Evolutionary conservation across 2,888 invertebrate genomes (phyloP), one percentile per base, ranked within the genome.

Genomic region (Bimastos eiseni): DNA sequence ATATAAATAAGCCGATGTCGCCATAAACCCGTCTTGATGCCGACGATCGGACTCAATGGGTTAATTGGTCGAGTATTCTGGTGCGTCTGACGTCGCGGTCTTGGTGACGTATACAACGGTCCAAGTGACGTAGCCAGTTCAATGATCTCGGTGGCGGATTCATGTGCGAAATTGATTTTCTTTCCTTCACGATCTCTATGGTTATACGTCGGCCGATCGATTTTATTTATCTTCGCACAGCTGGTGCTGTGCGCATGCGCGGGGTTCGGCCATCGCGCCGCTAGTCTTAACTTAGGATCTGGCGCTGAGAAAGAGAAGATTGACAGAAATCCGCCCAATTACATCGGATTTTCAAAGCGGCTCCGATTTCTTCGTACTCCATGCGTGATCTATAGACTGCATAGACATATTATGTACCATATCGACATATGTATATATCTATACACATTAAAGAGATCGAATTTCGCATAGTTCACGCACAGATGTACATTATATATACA

Each of bases 111-210:
- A n/a, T n/a, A 17, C 70, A n/a, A 70, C n/a, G 70, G 11, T 70
- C 70, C 1, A 49, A 24, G 24, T 49, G 44, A 19, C 44, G 44
- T 44, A 13, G 44, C 55, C 24, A 24, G 21, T 55, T 70, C 17
- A 70, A 70, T 70, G 70, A 70, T 70, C n/a, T n/a, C 30, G 70
- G 70, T 70, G 30, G 70, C n/a, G 19, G n/a, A 70, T 70, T 70
- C 70, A 70, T 70, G 70, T 70, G 70, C 70, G 70, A 70, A 30
- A 70, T 70, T 70, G 70, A 70, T 70, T 70, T n/a, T 70, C 70
- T 70, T n/a, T 70, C 70, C n/a, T 70, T 30, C 8, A 70, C 17
- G n/a, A 70, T 70, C n/a, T 70, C 70, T 70, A 17, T 70, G 70
- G 30, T 70, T 70, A 70, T 70, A 17, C 70, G 30, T 4, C 6